Evolutionary conservation across 2,797 vertebrate species (phyloP).

Genomic region (Tinamus major): DNA sequence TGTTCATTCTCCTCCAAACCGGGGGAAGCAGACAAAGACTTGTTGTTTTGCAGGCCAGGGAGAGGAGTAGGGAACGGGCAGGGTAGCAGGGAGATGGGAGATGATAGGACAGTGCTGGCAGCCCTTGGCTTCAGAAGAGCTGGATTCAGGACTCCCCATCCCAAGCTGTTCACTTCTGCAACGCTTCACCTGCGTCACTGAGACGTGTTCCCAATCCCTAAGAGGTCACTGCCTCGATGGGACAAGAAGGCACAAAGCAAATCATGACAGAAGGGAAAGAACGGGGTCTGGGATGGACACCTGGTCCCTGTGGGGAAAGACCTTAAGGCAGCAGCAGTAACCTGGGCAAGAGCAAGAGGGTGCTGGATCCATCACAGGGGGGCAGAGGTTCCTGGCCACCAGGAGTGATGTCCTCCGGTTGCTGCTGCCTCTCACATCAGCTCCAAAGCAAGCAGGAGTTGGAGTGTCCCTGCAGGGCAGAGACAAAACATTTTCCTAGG

Average conservation of each 20-base stretch:
- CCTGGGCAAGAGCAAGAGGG: background rate
- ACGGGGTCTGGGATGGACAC: accelerated
- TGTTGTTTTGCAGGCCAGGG: background rate
- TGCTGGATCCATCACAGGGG: background rate
- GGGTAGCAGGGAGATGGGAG: background rate
- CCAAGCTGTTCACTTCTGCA: background rate
- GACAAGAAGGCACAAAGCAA: background rate
- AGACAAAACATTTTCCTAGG: background rate
- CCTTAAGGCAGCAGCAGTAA: accelerated
- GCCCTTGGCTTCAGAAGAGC: background rate
- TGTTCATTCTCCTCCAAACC: accelerated
- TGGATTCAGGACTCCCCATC: background rate
- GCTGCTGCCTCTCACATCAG: no score
- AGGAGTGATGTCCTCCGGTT: background rate
- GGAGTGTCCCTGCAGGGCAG: background rate
- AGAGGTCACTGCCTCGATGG: background rate
- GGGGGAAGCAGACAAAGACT: background rate
- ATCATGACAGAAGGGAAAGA: background rate
- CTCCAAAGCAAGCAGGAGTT: background rate
- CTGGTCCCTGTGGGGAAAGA: accelerated
- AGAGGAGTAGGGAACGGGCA: background rate
- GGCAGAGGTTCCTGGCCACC: background rate
- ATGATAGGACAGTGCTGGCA: background rate
- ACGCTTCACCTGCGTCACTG: background rate
- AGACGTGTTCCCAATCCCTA: background rate